Evolutionary conservation across 1,140 invertebrate species (phyloP), one percentile per base, ranked within the genome.

Genomic region (Microplitis mediator): DNA sequence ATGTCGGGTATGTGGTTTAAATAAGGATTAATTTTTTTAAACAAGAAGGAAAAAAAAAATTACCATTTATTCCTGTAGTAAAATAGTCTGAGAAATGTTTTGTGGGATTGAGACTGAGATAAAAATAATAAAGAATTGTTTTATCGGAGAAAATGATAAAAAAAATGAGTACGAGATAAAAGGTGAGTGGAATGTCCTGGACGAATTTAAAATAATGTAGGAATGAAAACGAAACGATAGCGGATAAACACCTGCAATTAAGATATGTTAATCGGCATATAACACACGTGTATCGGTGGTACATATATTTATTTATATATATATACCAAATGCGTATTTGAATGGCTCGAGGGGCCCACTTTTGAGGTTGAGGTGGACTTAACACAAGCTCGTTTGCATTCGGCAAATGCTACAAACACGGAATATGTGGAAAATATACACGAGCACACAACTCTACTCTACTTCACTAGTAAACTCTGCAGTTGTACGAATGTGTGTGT

Each of bases 161-260:
- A 34, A 70, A 62, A n/a, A 51, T 39, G 68, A 68, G 52, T 51
- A 23, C 23, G 63, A 76, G 45, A 63, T 35, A 69, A 34, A 23
- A 69, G 65, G 32, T 64, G 23, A 50, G 34, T 75, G 75, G 75
- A 77, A 77, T 77, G 71, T 68, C 61, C 60, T 60, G 68, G 77
- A 81, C 80, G 77, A 74, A 71, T 77, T 79, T 76, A 74, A 78
- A 77, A 75, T 71, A 70, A 72, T 73, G 69, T 74, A 74, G 63
- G 58, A 34, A 67, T 32, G 39, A 45, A 23, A 45, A 45, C 39
- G 64, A 76, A 75, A 75, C 73, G 72, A 75, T 77, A 61, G 72
- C 11, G 72, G 71, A 79, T 78, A 80, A 83, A 82, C 80, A 82
- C 80, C 79, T 81, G 82, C 79, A 83, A 83, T 83, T 83, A 82